Evolutionary conservation across 2,797 vertebrate genomes (phyloP), one percentile per base, ranked within the genome.

Genomic region (Chelonia mydas): DNA sequence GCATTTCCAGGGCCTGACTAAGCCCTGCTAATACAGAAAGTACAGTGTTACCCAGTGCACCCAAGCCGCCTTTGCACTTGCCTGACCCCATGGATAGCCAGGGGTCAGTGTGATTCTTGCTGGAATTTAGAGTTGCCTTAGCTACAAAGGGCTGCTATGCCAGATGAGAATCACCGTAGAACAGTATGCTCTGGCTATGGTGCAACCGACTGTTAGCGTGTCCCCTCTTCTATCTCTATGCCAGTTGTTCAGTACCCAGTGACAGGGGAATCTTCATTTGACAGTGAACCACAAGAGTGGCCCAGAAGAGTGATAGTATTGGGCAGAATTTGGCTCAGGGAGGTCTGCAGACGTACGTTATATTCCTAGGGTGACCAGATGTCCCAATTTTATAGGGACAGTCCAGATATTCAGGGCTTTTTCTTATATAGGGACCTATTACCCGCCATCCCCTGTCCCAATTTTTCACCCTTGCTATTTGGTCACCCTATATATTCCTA

Each of bases 1-100:
- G 81, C 74, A 82, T 87, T 94, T 94, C 45, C 80, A 84, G 61
- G 55, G 61, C 87, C 15, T 31, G 83, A 85, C 47, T 49, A 88
- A 93, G 37, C 59, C 7, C 84, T 87, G 57, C 61, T 41, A 88
- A 41, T 31, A 47, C 45, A 86, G 41, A 74, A 94, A 83, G 86
- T 91, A 5, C 54, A 82, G 59, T 37, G 57, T 78, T 94, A 57
- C n/a, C 47, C 1, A 15, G 13, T 72, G 33, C 41, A 28, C 7
- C n/a, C 59, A 76, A 89, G 74, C 11, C 0, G 2, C 80, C 50
- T 16, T 84, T 89, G 11, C 10, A 19, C 3, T 90, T 28, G 13
- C 47, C 21, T 78, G 0, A 2, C 25, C 10, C 15, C n/a, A 78
- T 27, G 41, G 3, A 7, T 50, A 74, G 72, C 13, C 6, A 78